Conservation (phyloP, 2,888 invertebrate species). For the Agrotis segetum region DNA sequence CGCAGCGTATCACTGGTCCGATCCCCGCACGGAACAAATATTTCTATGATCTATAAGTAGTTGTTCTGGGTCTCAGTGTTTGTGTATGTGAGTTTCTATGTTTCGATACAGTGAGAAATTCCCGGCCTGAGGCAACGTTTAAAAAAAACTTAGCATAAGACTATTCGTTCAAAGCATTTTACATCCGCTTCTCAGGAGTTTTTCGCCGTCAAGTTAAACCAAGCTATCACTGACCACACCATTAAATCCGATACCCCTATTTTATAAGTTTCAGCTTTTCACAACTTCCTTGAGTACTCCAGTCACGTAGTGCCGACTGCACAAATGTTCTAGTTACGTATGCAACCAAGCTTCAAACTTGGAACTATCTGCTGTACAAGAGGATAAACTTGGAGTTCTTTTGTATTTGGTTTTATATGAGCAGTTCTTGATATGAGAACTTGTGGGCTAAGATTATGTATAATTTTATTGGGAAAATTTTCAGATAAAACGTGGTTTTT, state of each 20-base stretch:
- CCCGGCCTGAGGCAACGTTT: too few species aligned
- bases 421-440: constrained; percentile 27
- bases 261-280: constrained; percentile 7
- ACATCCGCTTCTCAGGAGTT: too few species aligned
- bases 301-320: constrained; percentile 48
- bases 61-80: too few species aligned
- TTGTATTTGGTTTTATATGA: constrained; percentile 14
- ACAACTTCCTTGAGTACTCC: constrained; percentile 16
- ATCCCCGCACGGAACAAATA: too few species aligned
- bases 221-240: neutral
- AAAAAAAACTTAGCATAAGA: too few species aligned
- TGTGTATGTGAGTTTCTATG: too few species aligned
- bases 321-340: constrained; percentile 50
- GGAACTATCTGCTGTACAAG: constrained; percentile 16
- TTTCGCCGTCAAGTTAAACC: neutral
- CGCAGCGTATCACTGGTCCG: too few species aligned
- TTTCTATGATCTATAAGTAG: too few species aligned
- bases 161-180: too few species aligned
- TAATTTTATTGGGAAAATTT: constrained; percentile 15
- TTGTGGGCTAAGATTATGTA: constrained; percentile 8
- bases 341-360: constrained; percentile 53
- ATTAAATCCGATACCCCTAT: constrained; percentile 21
- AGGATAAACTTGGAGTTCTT: constrained; percentile 37
- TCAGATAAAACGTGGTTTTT: too few species aligned
- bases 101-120: too few species aligned